phyloP scores from a whole-genome alignment of 2,113 vertebrate genomes.

The Bambusicola thoracicus region DNA sequence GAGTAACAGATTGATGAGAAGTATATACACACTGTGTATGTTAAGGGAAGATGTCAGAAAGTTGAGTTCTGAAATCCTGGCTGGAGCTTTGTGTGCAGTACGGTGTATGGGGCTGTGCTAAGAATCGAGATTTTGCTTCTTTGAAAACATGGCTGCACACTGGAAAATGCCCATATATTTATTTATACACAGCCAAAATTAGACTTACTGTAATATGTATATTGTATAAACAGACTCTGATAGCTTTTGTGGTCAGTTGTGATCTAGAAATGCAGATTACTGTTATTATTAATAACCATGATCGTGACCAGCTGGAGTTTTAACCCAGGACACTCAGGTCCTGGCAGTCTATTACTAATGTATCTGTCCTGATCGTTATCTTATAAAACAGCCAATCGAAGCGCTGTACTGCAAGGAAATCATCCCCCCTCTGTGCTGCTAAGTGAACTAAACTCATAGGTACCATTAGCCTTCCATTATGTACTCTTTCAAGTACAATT shows the following conservation, averaged over 20 bases:
- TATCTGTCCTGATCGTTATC: constrained; percentile 21
- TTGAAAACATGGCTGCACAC: background rate
- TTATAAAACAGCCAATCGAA: constrained; percentile 4
- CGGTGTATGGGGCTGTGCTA: background rate
- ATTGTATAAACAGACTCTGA: background rate
- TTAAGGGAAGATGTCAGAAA: background rate
- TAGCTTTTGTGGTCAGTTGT: background rate
- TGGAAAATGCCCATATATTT: background rate
- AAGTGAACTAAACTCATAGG: constrained; percentile 34
- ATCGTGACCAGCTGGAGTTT: constrained; percentile 11
- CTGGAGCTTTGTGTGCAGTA: background rate
- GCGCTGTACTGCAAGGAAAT: background rate
- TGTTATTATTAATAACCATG: constrained; percentile 38
- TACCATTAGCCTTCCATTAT: constrained; percentile 61
- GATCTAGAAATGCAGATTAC: constrained; percentile 10
- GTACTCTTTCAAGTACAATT: constrained; percentile 49
- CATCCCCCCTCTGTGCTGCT: background rate
- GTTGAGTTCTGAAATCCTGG: background rate
- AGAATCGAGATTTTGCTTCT: background rate
- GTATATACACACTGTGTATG: background rate
- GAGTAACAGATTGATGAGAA: background rate
- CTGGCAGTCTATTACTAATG: constrained; percentile 24
- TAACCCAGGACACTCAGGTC: background rate
- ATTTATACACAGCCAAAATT: background rate
- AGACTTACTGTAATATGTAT: background rate